Percentiles rank a stretch among this genome's conserved stretches.
These are phyloP conservation scores for Hyalella azteca DNA, from an alignment of 2,888 invertebrate species.

Conservation along the genomic window DNA sequence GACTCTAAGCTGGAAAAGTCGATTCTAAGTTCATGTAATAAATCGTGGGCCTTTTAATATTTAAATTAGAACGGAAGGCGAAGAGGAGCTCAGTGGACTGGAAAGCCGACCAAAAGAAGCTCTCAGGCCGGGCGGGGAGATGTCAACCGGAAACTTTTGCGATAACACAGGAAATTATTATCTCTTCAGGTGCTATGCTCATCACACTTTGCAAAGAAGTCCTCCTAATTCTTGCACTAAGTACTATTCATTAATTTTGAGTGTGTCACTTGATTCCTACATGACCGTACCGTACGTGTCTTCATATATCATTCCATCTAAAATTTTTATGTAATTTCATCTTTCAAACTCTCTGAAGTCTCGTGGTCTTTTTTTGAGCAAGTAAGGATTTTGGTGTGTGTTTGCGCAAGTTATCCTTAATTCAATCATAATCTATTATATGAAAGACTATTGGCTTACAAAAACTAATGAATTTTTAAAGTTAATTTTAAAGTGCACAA, in stretches of 20 bases:
- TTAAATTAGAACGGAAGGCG: constrained; percentile 28
- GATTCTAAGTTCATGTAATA: constrained; percentile 33
- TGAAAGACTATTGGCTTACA: no score
- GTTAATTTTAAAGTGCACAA: no score
- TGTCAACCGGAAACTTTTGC: constrained; percentile 33
- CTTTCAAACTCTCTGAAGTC: no score
- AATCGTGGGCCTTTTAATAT: constrained; percentile 37
- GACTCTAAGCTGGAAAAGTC: constrained; percentile 31
- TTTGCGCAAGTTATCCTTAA: no score
- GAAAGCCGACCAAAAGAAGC: constrained; percentile 10
- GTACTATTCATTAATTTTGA: background rate
- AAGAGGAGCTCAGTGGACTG: constrained; percentile 22
- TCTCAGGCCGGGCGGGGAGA: background rate
- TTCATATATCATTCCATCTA: no score
- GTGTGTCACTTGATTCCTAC: background rate
- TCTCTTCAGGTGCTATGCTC: background rate
- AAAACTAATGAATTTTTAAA: no score
- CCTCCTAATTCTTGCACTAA: background rate
- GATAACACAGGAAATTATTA: constrained; percentile 2
- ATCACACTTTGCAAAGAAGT: background rate
- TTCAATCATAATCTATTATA: no score
- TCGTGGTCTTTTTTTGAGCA: no score
- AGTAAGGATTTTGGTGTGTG: no score
- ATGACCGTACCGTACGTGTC: no score
- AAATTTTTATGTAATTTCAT: no score